Evolutionary conservation across 92 coral and sea anemone species (phyloP), one percentile per base, ranked within the genome.

Genomic region (Nematostella vectensis): DNA sequence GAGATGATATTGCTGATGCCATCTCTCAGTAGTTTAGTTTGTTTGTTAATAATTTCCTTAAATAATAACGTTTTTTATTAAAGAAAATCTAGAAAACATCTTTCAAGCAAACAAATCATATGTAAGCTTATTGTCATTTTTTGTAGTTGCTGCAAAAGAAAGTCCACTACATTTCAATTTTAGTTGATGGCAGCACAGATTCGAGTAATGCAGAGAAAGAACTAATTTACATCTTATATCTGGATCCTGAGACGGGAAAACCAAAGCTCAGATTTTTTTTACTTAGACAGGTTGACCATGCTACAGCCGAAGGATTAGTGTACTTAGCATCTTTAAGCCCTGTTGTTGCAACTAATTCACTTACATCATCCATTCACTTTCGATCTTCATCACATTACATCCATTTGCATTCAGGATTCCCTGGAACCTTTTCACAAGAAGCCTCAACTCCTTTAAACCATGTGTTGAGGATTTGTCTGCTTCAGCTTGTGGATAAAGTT

Each of bases 121-220:
- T n/a, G n/a, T n/a, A n/a, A n/a, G n/a, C n/a, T n/a, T n/a, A n/a
- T n/a, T n/a, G n/a, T n/a, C n/a, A n/a, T n/a, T 47, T 23, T 19
- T 50, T 62, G 57, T 62, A 47, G 68, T 48, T 48, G 31, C 31
- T 47, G 27, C 26, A 47, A 25, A 62, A 62, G 23, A 47, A 47
- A 28, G 54, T 69, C 27, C 72, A 73, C 58, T 58, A 65, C 58
- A 57, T 31, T 59, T 73, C 80, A 47, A 31, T 65, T 51, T 51
- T 73, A 50, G 71, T 73, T 25, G 80, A 73, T 73, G 80, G 68
- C 43, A 65, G 73, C 63, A 65, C 73, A 21, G 80, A 73, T 67
- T 36, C 71, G 61, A 58, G 70, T 47, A 61, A 70, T 40, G 51
- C 20, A 29, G 62, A 70, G 61, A 70, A 61, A 37, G 62, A 70